These are phyloP conservation scores for Anodontia alba DNA, from an alignment of 2,888 invertebrate species.

Conservation along the genomic window DNA sequence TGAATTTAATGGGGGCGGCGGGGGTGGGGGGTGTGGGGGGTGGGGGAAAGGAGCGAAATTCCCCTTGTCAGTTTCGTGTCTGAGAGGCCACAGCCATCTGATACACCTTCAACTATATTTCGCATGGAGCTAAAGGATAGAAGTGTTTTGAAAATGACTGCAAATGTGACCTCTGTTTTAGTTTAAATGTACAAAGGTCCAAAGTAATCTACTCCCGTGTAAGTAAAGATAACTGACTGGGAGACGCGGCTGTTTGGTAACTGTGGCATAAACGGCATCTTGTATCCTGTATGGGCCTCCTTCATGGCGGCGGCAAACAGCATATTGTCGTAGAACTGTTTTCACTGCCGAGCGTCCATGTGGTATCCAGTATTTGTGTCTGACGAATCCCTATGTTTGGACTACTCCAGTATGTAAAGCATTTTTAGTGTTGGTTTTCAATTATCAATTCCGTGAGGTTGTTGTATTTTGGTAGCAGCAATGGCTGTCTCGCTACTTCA, in stretches of 20 bases:
- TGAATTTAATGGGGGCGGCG: too few species aligned
- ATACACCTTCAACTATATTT: too few species aligned
- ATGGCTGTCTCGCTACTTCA: neutral
- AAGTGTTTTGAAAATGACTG: too few species aligned
- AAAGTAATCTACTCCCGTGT: too few species aligned
- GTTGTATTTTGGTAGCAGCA: neutral
- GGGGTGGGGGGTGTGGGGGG: too few species aligned
- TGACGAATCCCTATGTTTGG: neutral
- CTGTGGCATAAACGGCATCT: neutral
- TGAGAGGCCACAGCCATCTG: too few species aligned
- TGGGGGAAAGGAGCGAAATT: too few species aligned
- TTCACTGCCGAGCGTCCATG: neutral
- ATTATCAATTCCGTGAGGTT: neutral
- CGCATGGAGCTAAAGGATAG: too few species aligned
- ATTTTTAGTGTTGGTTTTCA: neutral
- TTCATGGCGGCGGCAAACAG: neutral
- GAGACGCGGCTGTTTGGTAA: neutral
- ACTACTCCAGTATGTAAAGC: neutral
- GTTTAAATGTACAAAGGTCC: neutral
- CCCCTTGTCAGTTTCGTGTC: too few species aligned
- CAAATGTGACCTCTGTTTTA: too few species aligned
- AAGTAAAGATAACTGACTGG: neutral
- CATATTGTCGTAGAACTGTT: neutral
- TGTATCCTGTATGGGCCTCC: too few species aligned
- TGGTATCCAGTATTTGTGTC: conserved; percentile 2